Evolutionary conservation across 2,888 invertebrate species (phyloP).

Genomic region (Spicauda simplicius): DNA sequence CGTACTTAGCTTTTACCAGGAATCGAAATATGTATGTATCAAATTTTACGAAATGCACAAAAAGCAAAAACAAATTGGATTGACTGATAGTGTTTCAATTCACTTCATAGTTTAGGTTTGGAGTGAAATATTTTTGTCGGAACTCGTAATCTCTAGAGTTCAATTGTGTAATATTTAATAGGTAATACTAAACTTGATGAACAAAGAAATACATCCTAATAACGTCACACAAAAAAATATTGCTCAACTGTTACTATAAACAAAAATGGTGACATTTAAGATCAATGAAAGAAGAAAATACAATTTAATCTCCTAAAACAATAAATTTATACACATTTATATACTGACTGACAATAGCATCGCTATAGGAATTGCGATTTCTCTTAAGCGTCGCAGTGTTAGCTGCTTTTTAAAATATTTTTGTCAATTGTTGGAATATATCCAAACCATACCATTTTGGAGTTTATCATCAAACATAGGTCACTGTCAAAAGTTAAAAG

Average conservation of each 20-base stretch:
- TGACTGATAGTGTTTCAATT: conserved; percentile 61
- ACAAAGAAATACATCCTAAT: not conserved
- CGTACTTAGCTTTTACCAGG: conserved; percentile 78
- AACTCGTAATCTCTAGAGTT: conserved; percentile 30
- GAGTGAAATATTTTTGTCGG: conserved; percentile 27
- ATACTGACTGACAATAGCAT: not conserved
- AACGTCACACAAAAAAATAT: not conserved
- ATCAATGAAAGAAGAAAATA: not conserved
- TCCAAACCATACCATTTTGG: conserved; percentile 50
- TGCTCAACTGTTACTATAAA: not conserved
- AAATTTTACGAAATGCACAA: conserved; percentile 71
- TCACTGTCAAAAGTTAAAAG: conserved; percentile 50
- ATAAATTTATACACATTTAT: not conserved
- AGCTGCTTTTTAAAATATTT: conserved; percentile 48
- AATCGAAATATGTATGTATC: conserved; percentile 77
- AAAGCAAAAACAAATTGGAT: conserved; percentile 61
- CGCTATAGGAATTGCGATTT: conserved; percentile 13
- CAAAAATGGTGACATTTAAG: not conserved
- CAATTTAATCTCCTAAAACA: not conserved
- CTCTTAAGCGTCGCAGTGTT: conserved; percentile 19
- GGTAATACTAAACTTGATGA: conserved; percentile 2
- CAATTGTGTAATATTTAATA: conserved; percentile 1
- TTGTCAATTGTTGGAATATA: conserved; percentile 50
- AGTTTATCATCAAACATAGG: conserved; percentile 50
- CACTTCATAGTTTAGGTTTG: conserved; percentile 55